Conservation (phyloP, 2,888 invertebrate genomes). For the Nasonia oneida region DNA sequence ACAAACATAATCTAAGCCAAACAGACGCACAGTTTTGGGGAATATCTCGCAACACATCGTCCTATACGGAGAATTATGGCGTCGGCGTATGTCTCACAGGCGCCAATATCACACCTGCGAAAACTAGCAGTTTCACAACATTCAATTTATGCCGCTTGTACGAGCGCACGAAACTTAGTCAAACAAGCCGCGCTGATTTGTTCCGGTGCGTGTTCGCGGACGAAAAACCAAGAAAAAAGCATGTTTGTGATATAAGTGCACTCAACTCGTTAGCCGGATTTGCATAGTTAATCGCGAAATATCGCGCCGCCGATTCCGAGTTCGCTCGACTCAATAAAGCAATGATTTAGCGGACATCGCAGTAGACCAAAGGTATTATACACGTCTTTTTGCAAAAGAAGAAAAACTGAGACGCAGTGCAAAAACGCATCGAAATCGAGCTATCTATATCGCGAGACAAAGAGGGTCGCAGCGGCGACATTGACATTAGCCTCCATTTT, state of each 20-base stretch:
- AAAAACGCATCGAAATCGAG: neutral
- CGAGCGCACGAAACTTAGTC: neutral
- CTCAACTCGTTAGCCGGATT: neutral
- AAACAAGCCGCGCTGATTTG: neutral
- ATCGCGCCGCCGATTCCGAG: neutral
- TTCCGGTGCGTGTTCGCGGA: neutral
- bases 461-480: neutral
- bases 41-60: neutral
- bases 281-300: neutral
- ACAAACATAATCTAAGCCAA: neutral
- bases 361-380: no score
- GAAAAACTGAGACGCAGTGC: no score
- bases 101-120: neutral
- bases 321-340: neutral
- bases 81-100: neutral
- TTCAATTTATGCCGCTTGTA: neutral
- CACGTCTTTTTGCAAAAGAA: no score
- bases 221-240: neutral
- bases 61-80: neutral
- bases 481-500: neutral
- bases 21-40: neutral
- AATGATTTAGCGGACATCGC: neutral
- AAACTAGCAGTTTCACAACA: neutral
- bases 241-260: neutral
- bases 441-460: neutral